These are phyloP conservation scores for Scophthalmus maximus DNA, from an alignment of 2,113 vertebrate genomes.

Conservation along the genomic window DNA sequence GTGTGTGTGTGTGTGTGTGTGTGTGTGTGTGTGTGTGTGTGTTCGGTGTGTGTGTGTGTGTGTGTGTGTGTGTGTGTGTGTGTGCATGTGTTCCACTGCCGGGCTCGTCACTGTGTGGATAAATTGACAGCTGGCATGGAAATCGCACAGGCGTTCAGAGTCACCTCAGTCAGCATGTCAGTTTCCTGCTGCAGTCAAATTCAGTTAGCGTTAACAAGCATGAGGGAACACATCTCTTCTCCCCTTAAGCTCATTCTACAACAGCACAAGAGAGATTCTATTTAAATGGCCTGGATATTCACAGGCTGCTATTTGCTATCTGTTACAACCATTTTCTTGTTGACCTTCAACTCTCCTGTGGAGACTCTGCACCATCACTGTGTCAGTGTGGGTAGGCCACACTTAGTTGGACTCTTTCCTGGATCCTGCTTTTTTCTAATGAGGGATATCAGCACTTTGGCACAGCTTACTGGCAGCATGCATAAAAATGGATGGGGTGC, in stretches of 20 bases:
- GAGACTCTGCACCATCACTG: slow-evolving; percentile 67
- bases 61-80: too few species aligned
- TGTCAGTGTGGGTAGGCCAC: slow-evolving; percentile 65
- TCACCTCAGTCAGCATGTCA: slow-evolving; percentile 56
- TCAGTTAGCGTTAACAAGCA: slow-evolving; percentile 66
- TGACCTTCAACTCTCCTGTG: slow-evolving; percentile 75
- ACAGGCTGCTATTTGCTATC: slow-evolving; percentile 44
- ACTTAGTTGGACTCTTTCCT: slow-evolving; percentile 79
- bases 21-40: too few species aligned
- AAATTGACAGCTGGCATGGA: slow-evolving; percentile 50
- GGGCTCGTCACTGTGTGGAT: slow-evolving; percentile 14
- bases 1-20: too few species aligned
- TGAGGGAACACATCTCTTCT: slow-evolving; percentile 35
- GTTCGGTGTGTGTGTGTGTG: too few species aligned
- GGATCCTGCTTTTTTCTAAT: slow-evolving; percentile 79
- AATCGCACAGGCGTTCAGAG: slow-evolving; percentile 50
- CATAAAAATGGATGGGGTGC: slow-evolving; percentile 68
- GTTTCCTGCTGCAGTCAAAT: slow-evolving; percentile 56
- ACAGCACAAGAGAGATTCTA: slow-evolving; percentile 24
- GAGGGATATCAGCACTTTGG: slow-evolving; percentile 81
- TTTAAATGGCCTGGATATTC: slow-evolving; percentile 53
- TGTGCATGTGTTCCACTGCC: slow-evolving; percentile 13
- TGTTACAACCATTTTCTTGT: slow-evolving; percentile 66
- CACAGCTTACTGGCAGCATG: slow-evolving; percentile 77
- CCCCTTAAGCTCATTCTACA: slow-evolving; percentile 39